Percentiles rank a stretch among this genome's conserved stretches.
phyloP scores from a whole-genome alignment of 23 tunicate genomes.

The Trididemnum nubilum region DNA sequence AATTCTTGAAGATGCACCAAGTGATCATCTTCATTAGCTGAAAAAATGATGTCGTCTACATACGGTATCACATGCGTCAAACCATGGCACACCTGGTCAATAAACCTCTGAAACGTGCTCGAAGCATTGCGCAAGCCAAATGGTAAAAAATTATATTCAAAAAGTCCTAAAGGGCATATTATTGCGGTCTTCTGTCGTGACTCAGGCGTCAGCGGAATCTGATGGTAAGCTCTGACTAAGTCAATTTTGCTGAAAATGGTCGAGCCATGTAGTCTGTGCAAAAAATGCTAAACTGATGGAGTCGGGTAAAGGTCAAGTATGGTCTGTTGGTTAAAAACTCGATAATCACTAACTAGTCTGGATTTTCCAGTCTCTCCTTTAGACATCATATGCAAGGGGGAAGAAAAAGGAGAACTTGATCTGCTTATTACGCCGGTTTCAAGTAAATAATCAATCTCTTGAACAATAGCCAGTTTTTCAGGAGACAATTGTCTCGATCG shows the following conservation, averaged over 20 bases:
- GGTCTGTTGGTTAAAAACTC: slow-evolving; percentile 19
- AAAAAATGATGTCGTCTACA: slow-evolving; percentile 38
- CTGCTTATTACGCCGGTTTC: neutral
- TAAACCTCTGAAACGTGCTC: slow-evolving; percentile 36
- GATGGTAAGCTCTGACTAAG: slow-evolving; percentile 26
- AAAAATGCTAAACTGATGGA: slow-evolving; percentile 18
- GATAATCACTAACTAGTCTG: slow-evolving; percentile 32
- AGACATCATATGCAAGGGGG: slow-evolving; percentile 27
- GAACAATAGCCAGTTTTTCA: neutral
- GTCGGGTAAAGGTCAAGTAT: slow-evolving; percentile 26
- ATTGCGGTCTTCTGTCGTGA: slow-evolving; percentile 23
- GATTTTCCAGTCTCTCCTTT: slow-evolving; percentile 4
- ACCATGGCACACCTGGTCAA: slow-evolving; percentile 31
- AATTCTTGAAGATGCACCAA: neutral
- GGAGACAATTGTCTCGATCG: slow-evolving; percentile 25
- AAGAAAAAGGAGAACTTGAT: neutral
- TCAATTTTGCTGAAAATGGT: slow-evolving; percentile 36
- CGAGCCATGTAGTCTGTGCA: slow-evolving; percentile 22
- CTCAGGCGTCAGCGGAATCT: slow-evolving; percentile 29
- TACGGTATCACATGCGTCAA: slow-evolving; percentile 14
- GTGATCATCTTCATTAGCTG: slow-evolving; percentile 12
- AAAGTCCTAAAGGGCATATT: slow-evolving; percentile 7
- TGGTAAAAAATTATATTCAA: slow-evolving; percentile 30
- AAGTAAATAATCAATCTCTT: neutral
- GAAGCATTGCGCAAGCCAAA: slow-evolving; percentile 35